Evolutionary conservation across 1,140 invertebrate species (phyloP).

Genomic region (Coenobita brevimanus): DNA sequence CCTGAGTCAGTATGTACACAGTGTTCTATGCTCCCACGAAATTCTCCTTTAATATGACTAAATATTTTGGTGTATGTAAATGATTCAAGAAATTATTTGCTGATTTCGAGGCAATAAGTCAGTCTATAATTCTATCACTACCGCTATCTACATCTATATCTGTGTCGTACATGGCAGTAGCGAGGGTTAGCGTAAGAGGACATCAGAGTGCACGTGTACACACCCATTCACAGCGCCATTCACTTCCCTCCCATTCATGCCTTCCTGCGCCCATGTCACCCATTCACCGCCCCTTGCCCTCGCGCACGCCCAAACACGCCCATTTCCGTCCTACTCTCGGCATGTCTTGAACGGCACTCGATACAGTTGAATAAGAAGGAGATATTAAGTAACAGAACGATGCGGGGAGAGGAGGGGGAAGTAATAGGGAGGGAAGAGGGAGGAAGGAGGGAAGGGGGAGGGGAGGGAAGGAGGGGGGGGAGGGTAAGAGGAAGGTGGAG

Average conservation of each 20-base stretch:
- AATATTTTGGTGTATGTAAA: too few species aligned
- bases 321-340: slow-evolving; percentile 24
- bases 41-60: too few species aligned
- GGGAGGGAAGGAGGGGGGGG: neutral
- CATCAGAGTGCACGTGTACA: neutral
- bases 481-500: neutral
- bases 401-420: slow-evolving; percentile 6
- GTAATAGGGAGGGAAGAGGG: neutral
- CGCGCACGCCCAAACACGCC: slow-evolving; percentile 29
- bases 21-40: too few species aligned
- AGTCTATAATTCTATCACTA: neutral
- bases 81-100: too few species aligned
- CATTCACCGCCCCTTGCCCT: neutral
- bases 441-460: slow-evolving; percentile 3
- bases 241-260: neutral
- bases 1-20: too few species aligned
- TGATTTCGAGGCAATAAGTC: too few species aligned
- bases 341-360: neutral
- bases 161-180: neutral
- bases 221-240: neutral
- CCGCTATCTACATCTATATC: neutral
- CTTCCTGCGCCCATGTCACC: neutral
- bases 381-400: slow-evolving; percentile 23
- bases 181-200: neutral
- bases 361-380: slow-evolving; percentile 18